phyloP scores from a whole-genome alignment of 2,797 vertebrate species.

The Siniperca undulata region DNA sequence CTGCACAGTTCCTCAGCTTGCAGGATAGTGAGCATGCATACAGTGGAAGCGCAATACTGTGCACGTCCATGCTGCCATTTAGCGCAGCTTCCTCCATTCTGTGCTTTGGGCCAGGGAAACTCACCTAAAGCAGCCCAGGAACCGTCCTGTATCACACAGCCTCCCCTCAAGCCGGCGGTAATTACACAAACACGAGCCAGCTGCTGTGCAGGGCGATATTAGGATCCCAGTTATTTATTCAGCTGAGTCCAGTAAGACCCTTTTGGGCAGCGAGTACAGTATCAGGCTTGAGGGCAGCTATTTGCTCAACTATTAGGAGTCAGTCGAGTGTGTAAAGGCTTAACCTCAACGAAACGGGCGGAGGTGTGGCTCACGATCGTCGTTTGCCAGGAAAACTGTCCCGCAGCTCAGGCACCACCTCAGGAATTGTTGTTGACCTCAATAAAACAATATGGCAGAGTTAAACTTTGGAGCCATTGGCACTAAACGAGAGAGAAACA shows the following conservation, averaged over 20 bases:
- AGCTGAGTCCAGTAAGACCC: slow-evolving; percentile 79
- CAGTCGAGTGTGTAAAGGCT: slow-evolving; percentile 75
- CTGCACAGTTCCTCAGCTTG: slow-evolving; percentile 5
- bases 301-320: slow-evolving; percentile 76
- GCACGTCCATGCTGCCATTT: slow-evolving; percentile 13
- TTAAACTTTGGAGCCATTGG: slow-evolving; percentile 39
- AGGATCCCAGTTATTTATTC: slow-evolving; percentile 81
- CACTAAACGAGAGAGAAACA: slow-evolving; percentile 17
- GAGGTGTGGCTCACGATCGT: slow-evolving; percentile 17
- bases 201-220: slow-evolving; percentile 64
- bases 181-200: slow-evolving; percentile 74
- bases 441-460: slow-evolving; percentile 49
- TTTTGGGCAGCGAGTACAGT: slow-evolving; percentile 68
- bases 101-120: slow-evolving; percentile 36
- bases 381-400: slow-evolving; percentile 41
- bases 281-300: slow-evolving; percentile 67
- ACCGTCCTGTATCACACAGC: slow-evolving; percentile 36
- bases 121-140: slow-evolving; percentile 58
- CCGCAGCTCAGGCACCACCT: slow-evolving; percentile 32
- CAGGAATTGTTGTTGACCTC: slow-evolving; percentile 52
- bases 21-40: not conserved
- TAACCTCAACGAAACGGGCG: slow-evolving; percentile 56
- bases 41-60: slow-evolving; percentile 11
- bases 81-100: slow-evolving; percentile 14
- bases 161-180: slow-evolving; percentile 48